Base-by-base conservation (phyloP, 2,888 invertebrate species). In the Leptinotarsa tumamoca region DNA sequence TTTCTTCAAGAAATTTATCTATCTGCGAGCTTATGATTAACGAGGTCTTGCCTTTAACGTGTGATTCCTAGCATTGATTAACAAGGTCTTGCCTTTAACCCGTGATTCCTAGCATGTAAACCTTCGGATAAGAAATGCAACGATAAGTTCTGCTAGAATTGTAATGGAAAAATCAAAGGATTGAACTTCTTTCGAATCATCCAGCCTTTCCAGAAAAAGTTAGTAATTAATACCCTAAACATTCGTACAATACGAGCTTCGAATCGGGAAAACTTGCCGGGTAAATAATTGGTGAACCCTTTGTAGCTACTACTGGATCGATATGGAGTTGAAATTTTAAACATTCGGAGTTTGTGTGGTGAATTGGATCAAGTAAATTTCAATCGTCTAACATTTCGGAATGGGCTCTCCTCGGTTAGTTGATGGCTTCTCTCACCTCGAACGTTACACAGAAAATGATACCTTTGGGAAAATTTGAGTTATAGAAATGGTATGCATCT, bases 231-330 rank as follows among this genome's bases (percentile, higher is more conserved):
- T 52, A 52, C 17, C 17, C 43, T 43, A 43, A 43, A 43, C 43
- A 43, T 17, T n/a, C 52, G 17, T 52, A 52, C 52, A 52, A 52
- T 52, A 52, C 15, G 52, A 52, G 52, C 14, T 15, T 52, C 52
- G 52, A 52, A 5, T 10, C 52, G 52, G 52, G 5, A 52, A 52
- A 52, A 52, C 52, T 15, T 17, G 17, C 52, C n/a, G 5, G 5
- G 17, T 52, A 52, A 52, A 52, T 52, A 52, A 52, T 52, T 52
- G 15, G 52, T 52, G 52, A 52, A 52, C 52, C 52, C 43, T 15
- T 52, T 52, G 17, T 52, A 52, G 52, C 52, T 52, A 15, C n/a
- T 52, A 52, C 52, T 52, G n/a, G 52, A 52, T 52, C 52, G 52
- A 52, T 52, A 15, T 15, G 5, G 10, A 52, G 17, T 52, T 14